Conservation (phyloP, 2,797 vertebrate genomes). For the Valencia hispanica region DNA sequence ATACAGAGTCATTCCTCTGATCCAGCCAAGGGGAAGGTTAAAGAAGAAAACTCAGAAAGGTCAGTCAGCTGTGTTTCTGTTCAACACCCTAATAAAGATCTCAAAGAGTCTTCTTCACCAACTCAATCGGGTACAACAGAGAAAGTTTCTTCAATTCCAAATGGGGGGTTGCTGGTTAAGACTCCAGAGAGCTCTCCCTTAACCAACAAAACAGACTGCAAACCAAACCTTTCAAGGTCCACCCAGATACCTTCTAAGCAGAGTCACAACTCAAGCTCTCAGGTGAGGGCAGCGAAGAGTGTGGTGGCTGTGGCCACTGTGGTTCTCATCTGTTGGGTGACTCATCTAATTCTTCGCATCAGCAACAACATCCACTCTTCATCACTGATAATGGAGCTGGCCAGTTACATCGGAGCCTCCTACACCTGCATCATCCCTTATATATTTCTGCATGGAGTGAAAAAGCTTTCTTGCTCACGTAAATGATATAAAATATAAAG, state of each 20-base stretch:
- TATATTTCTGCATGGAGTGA: conserved; percentile 82
- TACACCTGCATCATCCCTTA: conserved; percentile 85
- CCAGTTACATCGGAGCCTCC: conserved; percentile 77
- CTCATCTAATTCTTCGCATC: conserved; percentile 78
- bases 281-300: conserved; percentile 81
- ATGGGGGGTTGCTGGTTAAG: neutral
- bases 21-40: neutral
- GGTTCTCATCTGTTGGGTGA: conserved; percentile 83
- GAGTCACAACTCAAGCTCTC: conserved; percentile 31
- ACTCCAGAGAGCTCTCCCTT: neutral
- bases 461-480: conserved; percentile 74
- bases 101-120: neutral
- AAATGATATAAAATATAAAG: conserved; percentile 39
- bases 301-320: conserved; percentile 81
- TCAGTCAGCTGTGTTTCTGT: neutral
- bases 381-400: conserved; percentile 66
- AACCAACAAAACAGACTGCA: neutral
- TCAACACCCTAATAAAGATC: conserved; percentile 6
- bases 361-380: conserved; percentile 70
- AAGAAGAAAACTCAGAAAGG: conserved; percentile 3
- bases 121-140: neutral
- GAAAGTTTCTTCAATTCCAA: conserved; percentile 5
- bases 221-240: conserved; percentile 10
- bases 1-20: conserved; percentile 46
- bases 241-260: conserved; percentile 52